phyloP scores from a whole-genome alignment of 37 sponge, comb jelly and placozoan species.

The Mnemiopsis leidyi region DNA sequence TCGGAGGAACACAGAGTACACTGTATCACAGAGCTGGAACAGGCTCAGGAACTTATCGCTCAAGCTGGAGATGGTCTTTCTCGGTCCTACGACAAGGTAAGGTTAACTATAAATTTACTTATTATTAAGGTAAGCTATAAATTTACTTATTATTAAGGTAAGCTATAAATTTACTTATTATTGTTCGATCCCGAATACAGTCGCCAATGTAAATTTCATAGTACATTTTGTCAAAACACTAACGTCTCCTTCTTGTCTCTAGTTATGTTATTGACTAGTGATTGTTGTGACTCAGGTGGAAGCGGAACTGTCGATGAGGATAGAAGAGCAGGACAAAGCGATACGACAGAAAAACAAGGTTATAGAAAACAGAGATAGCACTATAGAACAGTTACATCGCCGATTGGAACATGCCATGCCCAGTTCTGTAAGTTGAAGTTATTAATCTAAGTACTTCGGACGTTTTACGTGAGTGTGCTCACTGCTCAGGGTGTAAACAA shows the following conservation, averaged over 20 bases:
- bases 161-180: too few species aligned
- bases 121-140: too few species aligned
- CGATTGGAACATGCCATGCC: constrained; percentile 14
- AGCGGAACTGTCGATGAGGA: not conserved
- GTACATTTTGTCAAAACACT: too few species aligned
- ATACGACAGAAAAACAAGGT: constrained; percentile 18
- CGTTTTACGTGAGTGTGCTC: too few species aligned
- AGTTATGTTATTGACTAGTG: too few species aligned
- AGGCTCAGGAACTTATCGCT: not conserved
- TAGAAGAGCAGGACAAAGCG: constrained; percentile 32
- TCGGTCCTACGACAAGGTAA: not conserved
- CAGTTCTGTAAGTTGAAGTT: not conserved
- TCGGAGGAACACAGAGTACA: constrained; percentile 15
- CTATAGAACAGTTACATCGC: constrained; percentile 43
- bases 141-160: too few species aligned
- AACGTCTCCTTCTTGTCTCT: too few species aligned
- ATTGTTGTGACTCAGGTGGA: not conserved
- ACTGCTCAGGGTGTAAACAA: too few species aligned
- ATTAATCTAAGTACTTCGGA: too few species aligned
- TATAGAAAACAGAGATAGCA: constrained; percentile 9
- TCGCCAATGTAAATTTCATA: too few species aligned
- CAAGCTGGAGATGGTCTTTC: not conserved
- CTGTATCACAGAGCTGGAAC: constrained; percentile 9
- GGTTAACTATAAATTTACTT: too few species aligned
- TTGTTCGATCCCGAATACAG: too few species aligned